Conservation (phyloP, 2,888 invertebrate genomes). For the Idaea aversata region DNA sequence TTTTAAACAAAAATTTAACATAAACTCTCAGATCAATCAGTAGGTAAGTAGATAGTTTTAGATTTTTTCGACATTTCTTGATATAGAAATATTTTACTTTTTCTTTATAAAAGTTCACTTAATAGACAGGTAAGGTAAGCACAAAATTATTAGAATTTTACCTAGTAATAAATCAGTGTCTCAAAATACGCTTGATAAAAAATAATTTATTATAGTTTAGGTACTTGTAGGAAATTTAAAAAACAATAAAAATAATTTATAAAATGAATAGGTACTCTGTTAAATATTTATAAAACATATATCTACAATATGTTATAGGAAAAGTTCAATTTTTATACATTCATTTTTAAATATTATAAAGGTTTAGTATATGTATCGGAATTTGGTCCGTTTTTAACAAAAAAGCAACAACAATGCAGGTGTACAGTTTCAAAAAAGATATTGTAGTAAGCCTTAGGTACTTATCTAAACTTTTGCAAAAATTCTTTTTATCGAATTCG, state of each 20-base stretch:
- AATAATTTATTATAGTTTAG: background rate
- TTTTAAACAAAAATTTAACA: constrained; percentile 45
- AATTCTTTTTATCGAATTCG: constrained; percentile 45
- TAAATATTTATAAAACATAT: constrained; percentile 18
- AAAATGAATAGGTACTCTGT: background rate
- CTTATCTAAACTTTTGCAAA: constrained; percentile 50
- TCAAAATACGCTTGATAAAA: constrained; percentile 19
- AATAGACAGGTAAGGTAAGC: constrained; percentile 29
- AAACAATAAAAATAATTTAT: background rate
- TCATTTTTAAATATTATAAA: constrained; percentile 13
- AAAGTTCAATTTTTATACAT: constrained; percentile 9
- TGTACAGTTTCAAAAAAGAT: constrained; percentile 36
- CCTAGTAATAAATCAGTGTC: constrained; percentile 9
- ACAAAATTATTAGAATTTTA: constrained; percentile 10
- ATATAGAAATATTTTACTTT: constrained; percentile 46
- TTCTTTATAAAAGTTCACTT: constrained; percentile 47
- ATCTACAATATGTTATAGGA: constrained; percentile 19
- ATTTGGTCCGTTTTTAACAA: constrained; percentile 30
- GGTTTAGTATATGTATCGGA: constrained; percentile 21
- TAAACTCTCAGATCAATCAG: constrained; percentile 42
- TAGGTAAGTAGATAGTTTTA: constrained; percentile 42
- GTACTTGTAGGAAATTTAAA: background rate
- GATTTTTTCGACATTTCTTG: constrained; percentile 24
- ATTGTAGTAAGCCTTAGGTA: constrained; percentile 52
- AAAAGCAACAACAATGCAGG: constrained; percentile 28